Base-by-base conservation (phyloP, 92 coral and sea anemone species). In the Muricea muricata region DNA sequence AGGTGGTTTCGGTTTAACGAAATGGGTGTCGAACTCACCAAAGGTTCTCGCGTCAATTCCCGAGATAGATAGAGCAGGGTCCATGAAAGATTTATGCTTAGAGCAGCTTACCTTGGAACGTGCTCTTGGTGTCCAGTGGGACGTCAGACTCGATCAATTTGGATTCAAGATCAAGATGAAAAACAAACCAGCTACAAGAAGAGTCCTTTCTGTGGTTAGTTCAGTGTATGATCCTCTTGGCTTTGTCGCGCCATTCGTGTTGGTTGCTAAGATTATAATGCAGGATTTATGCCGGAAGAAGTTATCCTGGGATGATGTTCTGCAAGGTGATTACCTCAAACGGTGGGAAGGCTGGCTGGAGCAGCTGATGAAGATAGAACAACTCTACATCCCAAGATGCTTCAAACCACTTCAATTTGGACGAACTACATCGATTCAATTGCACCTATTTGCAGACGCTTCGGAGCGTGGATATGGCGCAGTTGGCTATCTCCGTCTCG, bases 211-310 rank as follows among this genome's bases (percentile, higher is more conserved):
- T 9, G 4, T 37, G 82, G 88, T 75, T 13, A 56, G 81, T 12
- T 82, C 85, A 7, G 70, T 88, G 15, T 88, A 83, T 40, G 88
- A 65, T 57, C 89, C 80, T 4, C 58, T 81, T 3, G 87, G 90
- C 58, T 85, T 81, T 56, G 35, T 39, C 17, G 37, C 24, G 31
- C 90, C 87, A 6, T 80, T 80, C 54, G 46, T 87, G 17, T 39
- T 81, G 7, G 57, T 39, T 29, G 90, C 87, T 21, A 87, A 87
- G 82, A 65, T 57, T 5, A 4, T 86, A 18, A 37, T 25, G 41
- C 50, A 50, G 42, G 42, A 37, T 4, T 37, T 37, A 37, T 37
- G 42, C 9, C 42, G 9, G 42, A 37, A 37, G 42, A 37, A 37
- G 5, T 4, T 37, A 37, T 4, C 5, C 9, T 37, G 42, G 42